Conservation (phyloP, 2,888 invertebrate species). For the Acholoe squamosa region DNA sequence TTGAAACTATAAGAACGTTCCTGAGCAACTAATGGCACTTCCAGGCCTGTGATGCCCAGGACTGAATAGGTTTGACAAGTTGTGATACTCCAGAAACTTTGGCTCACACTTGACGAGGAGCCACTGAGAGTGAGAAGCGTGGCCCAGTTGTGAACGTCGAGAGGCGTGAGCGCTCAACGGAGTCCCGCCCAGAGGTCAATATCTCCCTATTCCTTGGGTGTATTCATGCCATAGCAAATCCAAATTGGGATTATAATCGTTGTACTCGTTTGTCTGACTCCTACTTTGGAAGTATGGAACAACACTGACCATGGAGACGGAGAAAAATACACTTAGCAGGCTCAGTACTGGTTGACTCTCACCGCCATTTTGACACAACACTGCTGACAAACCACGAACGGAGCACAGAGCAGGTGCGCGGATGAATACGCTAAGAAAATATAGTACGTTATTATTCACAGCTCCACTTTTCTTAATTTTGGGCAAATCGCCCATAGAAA, state of each 20-base stretch:
- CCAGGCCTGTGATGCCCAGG: not conserved
- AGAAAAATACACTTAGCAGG: not conserved
- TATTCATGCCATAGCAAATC: slow-evolving; percentile 40
- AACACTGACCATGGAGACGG: not conserved
- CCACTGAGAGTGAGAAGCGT: not conserved
- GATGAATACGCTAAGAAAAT: not conserved
- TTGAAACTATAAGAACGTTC: not conserved
- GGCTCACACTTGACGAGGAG: not conserved
- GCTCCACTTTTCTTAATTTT: too few species aligned
- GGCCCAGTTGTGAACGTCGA: slow-evolving; percentile 45
- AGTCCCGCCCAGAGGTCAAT: not conserved
- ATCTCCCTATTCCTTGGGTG: not conserved
- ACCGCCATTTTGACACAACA: slow-evolving; percentile 56
- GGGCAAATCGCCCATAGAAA: too few species aligned
- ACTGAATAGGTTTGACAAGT: not conserved
- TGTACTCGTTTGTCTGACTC: not conserved
- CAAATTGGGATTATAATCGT: not conserved
- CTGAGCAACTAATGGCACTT: not conserved
- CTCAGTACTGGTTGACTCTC: not conserved
- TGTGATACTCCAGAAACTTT: slow-evolving; percentile 35
- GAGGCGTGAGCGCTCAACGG: not conserved
- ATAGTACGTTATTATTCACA: not conserved
- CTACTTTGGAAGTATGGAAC: not conserved
- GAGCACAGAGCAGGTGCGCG: slow-evolving; percentile 28
- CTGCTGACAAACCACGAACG: not conserved